These are phyloP conservation scores for Clivina fossor DNA, from an alignment of 2,888 invertebrate species.

Conservation along the genomic window DNA sequence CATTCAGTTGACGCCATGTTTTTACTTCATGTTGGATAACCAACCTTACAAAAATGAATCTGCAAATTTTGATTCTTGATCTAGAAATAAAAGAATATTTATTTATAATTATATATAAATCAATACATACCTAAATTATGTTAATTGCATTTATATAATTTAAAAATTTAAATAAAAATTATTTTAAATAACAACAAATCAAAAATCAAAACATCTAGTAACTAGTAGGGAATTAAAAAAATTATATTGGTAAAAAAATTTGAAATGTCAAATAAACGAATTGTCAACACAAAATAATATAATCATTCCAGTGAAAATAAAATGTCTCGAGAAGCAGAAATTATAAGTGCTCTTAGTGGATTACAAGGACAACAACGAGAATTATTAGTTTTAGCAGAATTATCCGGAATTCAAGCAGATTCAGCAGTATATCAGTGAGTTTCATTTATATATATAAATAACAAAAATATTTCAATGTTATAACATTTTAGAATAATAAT, in stretches of 20 bases:
- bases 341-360: not conserved
- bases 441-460: slow-evolving; percentile 25
- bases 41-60: too few relatives aligned
- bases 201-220: too few relatives aligned
- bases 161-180: too few relatives aligned
- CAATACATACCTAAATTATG: not conserved
- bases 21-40: slow-evolving; percentile 18
- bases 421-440: slow-evolving; percentile 41
- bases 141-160: not conserved
- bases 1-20: slow-evolving; percentile 29
- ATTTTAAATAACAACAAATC: too few relatives aligned
- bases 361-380: slow-evolving; percentile 44
- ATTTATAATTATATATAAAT: not conserved
- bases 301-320: not conserved
- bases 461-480: slow-evolving; percentile 19
- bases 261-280: too few relatives aligned
- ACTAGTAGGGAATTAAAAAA: too few relatives aligned
- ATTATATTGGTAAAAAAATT: too few relatives aligned
- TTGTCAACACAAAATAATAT: too few relatives aligned
- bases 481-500: slow-evolving; percentile 41
- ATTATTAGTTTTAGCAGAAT: slow-evolving; percentile 43
- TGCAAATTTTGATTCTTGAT: not conserved
- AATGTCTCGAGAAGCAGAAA: slow-evolving; percentile 21
- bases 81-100: not conserved
- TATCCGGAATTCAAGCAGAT: slow-evolving; percentile 43